A percentile compares a stretch with the other conserved stretches of the same genome.
Evolutionary conservation across 1,140 invertebrate genomes (phyloP).

Genomic region (Trichogramma pretiosum): DNA sequence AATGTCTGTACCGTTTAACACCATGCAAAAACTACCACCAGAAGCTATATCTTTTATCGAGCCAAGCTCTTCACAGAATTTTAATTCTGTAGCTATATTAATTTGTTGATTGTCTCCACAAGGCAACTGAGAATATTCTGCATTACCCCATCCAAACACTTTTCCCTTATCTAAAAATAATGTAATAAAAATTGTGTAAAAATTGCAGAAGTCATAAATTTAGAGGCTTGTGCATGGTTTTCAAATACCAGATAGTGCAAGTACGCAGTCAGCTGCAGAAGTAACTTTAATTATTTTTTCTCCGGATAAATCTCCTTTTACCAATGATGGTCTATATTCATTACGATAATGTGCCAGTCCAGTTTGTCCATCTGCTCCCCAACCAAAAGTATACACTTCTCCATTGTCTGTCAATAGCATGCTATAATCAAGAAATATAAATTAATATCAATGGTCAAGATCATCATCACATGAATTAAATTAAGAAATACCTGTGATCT

Average conservation of each 20-base stretch:
- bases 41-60: conserved; percentile 73
- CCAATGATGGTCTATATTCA: conserved; percentile 48
- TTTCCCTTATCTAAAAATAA: conserved; percentile 71
- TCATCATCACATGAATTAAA: background rate
- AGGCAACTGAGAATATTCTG: conserved; percentile 81
- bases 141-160: conserved; percentile 95
- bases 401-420: conserved; percentile 74
- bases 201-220: background rate
- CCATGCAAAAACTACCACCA: conserved; percentile 79
- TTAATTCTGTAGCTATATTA: conserved; percentile 60
- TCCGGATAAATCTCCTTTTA: conserved; percentile 73
- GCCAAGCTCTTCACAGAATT: conserved; percentile 55
- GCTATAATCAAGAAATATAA: conserved; percentile 40
- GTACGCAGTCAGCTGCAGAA: conserved; percentile 73
- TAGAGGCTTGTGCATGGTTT: background rate
- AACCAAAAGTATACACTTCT: conserved; percentile 80
- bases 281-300: conserved; percentile 77
- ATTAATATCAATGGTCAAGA: background rate
- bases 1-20: conserved; percentile 60
- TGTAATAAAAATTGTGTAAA: conserved; percentile 1
- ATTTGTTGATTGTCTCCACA: conserved; percentile 49
- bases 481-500: conserved; percentile 62
- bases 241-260: conserved; percentile 76
- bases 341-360: conserved; percentile 67
- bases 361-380: conserved; percentile 92